Base-by-base conservation (phyloP, 2,888 invertebrate genomes). In the Volucella zonaria region DNA sequence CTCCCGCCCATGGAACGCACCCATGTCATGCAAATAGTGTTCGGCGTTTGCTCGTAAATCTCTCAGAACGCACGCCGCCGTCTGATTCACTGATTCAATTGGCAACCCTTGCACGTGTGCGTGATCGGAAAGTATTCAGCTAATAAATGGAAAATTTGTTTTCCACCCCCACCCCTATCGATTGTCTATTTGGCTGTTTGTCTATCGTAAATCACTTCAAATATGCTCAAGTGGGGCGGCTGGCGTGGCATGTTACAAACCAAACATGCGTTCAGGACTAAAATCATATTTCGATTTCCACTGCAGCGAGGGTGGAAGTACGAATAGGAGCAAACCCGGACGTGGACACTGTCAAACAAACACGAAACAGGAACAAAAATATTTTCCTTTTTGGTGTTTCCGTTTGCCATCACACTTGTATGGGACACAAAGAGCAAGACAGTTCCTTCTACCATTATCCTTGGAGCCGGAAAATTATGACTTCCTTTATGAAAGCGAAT, bases 161-260 rank as follows among this genome's bases (percentile, higher is more conserved):
- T 47, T 58, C 51, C 23, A 40, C 66, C 66, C 74, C 64, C 18
- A 47, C 56, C 52, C 56, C 54, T 40, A n/a, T 52, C 49, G 43
- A 40, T 40, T 54, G 66, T 75, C 59, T 12, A n/a, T 59, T 74
- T 45, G 74, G 62, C 75, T 81, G 71, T 78, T 78, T 82, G 85
- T 77, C 81, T 77, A 85, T 85, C 85, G 85, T 85, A 85, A 85
- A 85, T 85, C 85, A 85, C 76, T 85, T 76, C 81, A 76, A 85
- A 67, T 64, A 77, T 81, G 76, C 54, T 81, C 68, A 51, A 83
- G 71, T 61, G 54, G 12, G 45, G 49, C 31, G 58, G 49, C 47
- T 66, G 67, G 85, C 81, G 68, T 81, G 77, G 73, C 73, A 59
- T 12, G 67, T 43, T 18, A 73, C 80, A 68, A 14, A 54, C 45